Evolutionary conservation across 2,888 invertebrate genomes (phyloP).

Genomic region (Parascotia fuliginaria): DNA sequence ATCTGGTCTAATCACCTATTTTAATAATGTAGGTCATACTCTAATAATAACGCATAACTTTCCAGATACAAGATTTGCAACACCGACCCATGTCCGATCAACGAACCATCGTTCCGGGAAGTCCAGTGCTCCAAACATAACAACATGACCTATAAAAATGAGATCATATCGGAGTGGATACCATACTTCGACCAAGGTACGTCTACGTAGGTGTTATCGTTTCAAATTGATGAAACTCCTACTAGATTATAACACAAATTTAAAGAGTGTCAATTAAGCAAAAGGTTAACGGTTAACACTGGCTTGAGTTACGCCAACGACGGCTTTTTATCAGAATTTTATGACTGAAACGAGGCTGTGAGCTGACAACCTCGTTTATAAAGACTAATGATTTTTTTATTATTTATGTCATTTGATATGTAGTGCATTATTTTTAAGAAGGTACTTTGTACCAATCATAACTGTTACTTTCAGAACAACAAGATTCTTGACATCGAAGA

Average conservation of each 20-base stretch:
- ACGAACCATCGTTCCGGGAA: conserved; percentile 90
- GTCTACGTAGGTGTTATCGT: neutral
- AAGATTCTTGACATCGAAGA: too few species aligned
- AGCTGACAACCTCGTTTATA: neutral
- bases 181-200: conserved; percentile 91
- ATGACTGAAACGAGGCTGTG: neutral
- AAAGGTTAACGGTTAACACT: neutral
- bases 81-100: conserved; percentile 89
- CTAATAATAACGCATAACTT: conserved; percentile 21
- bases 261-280: neutral
- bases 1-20: neutral
- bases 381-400: neutral
- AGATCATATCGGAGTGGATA: conserved; percentile 88
- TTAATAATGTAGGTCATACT: neutral
- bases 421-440: too few species aligned
- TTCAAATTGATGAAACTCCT: neutral
- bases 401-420: too few species aligned
- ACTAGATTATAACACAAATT: neutral
- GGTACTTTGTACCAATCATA: too few species aligned
- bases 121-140: conserved; percentile 91
- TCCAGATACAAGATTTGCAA: conserved; percentile 92
- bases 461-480: too few species aligned
- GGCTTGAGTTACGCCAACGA: neutral
- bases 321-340: neutral
- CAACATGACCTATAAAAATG: conserved; percentile 88